phyloP scores from a whole-genome alignment of 2,888 invertebrate species.

The Volucella zonaria region DNA sequence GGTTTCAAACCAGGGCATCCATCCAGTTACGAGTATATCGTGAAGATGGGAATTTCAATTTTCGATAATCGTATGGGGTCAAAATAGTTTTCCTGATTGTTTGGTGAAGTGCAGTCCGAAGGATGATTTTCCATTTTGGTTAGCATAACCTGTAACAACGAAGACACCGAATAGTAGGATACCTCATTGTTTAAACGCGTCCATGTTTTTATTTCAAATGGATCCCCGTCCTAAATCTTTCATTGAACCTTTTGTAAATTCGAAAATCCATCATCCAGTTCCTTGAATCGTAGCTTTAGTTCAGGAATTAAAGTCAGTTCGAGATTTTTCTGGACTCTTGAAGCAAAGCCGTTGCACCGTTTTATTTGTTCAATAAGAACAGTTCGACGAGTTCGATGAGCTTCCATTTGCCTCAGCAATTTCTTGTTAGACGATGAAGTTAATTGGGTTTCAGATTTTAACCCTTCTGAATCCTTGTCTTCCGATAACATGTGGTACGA shows the following conservation, averaged over 20 bases:
- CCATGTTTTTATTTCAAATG: slow-evolving; percentile 15
- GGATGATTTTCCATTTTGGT: background rate
- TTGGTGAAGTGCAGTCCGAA: background rate
- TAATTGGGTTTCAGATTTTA: too few relatives aligned
- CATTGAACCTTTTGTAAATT: slow-evolving; percentile 40
- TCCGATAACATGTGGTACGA: too few relatives aligned
- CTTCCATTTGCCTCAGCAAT: too few relatives aligned
- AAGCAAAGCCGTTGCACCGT: too few relatives aligned
- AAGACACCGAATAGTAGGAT: slow-evolving; percentile 17
- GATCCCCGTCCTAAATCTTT: slow-evolving; percentile 49
- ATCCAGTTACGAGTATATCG: slow-evolving; percentile 48
- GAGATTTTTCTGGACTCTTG: too few relatives aligned
- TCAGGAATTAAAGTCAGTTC: too few relatives aligned
- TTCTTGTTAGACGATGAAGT: too few relatives aligned
- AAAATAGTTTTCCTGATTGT: slow-evolving; percentile 23
- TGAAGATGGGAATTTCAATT: slow-evolving; percentile 52
- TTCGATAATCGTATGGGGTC: slow-evolving; percentile 48
- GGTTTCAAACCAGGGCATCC: slow-evolving; percentile 56
- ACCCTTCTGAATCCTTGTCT: too few relatives aligned
- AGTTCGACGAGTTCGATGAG: too few relatives aligned
- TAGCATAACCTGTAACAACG: slow-evolving; percentile 14
- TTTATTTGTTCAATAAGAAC: too few relatives aligned
- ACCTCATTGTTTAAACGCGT: slow-evolving; percentile 48
- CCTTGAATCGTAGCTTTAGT: too few relatives aligned
- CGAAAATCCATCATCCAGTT: slow-evolving; percentile 8